A percentile compares a stretch with the other conserved stretches of the same genome.
Conservation (phyloP, 2,888 invertebrate species). For the Mythimna vitellina region DNA sequence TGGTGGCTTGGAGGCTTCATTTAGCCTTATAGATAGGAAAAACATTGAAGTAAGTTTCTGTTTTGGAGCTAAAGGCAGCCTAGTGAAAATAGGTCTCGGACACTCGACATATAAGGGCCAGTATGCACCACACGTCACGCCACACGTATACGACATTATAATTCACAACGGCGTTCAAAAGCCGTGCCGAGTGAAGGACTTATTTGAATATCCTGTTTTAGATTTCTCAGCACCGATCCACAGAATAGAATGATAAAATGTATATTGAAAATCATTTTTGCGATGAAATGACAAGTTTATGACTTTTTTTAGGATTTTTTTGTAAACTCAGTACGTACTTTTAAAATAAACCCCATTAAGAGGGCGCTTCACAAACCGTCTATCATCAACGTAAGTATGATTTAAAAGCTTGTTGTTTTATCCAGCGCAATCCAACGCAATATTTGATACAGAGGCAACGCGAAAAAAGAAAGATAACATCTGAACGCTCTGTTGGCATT, state of each 20-base stretch:
- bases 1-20: not conserved
- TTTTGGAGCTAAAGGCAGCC: slow-evolving; percentile 11
- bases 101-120: slow-evolving; percentile 17
- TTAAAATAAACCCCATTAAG: no score
- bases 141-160: slow-evolving; percentile 56
- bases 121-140: slow-evolving; percentile 42
- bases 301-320: not conserved
- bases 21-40: not conserved
- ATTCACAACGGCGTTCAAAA: slow-evolving; percentile 63
- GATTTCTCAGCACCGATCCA: slow-evolving; percentile 8
- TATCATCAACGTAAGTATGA: no score
- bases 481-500: no score
- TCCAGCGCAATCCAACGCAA: no score
- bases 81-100: slow-evolving; percentile 64
- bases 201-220: slow-evolving; percentile 62
- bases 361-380: no score
- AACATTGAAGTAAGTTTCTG: not conserved
- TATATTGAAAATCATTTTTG: not conserved
- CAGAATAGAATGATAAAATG: not conserved
- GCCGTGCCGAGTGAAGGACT: slow-evolving; percentile 33
- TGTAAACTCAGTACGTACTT: not conserved
- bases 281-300: not conserved
- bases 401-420: no score
- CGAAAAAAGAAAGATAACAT: no score
- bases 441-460: no score